Base-by-base conservation (phyloP, 2,113 vertebrate species). In the Silurus meridionalis region DNA sequence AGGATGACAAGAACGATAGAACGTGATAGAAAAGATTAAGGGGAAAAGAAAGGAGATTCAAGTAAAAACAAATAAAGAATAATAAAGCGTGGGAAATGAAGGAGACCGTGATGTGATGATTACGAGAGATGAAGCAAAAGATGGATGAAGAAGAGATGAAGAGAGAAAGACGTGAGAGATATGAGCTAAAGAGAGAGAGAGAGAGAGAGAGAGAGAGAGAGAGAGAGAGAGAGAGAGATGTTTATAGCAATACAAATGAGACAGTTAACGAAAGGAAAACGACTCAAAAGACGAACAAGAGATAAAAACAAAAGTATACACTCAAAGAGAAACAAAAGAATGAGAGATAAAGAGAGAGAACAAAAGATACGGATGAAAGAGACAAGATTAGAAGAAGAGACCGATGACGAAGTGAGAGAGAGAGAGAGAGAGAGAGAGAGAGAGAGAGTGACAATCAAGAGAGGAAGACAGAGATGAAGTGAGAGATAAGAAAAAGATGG, bases 321-420 rank as follows among this genome's bases (percentile, higher is more conserved):
- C 4, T 46, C 7, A 21, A 21, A 66, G 75, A 78, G 21, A 72
- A 14, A 53, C 25, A 61, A 72, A 6, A 64, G 28, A 55, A 50
- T 75, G 85, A 77, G 46, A 57, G 85, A 85, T 88, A 84, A 89
- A 61, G 74, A 2, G 88, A 89, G 63, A 84, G 23, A 78, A 37
- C 28, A 37, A 37, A 37, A 37, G 28, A 37, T 37, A 37, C 28
- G 28, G 28, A 37, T 25, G 50, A 28, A 28, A 67, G 86, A 82
- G 53, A 57, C 28, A 37, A 37, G 28, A 37, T 37, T 37, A 37
- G 28, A 37, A 37, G 28, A 37, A 37, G 82, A 85, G 89, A 86
- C 87, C 58, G 80, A 81, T 88, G 90, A 85, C 86, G 83, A 85
- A 85, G 87, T 89, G 82, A 84, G 86, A 25, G 75, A 60, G 53